Evolutionary conservation across 2,888 invertebrate genomes (phyloP), one percentile per base, ranked within the genome.

Genomic region (Vannuccia rotundouncinata): DNA sequence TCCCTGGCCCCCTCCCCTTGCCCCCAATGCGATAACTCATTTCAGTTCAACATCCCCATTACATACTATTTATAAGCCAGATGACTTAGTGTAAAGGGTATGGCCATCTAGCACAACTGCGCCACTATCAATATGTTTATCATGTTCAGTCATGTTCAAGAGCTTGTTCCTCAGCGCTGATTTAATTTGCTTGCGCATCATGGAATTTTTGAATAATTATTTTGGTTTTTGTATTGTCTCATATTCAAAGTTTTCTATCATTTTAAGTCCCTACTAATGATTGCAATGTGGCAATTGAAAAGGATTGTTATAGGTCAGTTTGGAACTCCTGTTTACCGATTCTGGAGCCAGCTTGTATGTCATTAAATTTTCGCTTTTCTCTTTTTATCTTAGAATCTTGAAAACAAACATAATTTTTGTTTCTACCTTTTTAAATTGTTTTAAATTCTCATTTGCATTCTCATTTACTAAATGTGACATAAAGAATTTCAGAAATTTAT

Each of bases 101-200:
- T 27, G 22, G 66, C 5, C 22, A 66, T 66, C 66, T 66, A 66
- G 10, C 22, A 66, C 66, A 13, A 66, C 66, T 22, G 66, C 66
- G 66, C 5, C 45, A 66, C 66, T 66, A 66, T 66, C 66, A 66
- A 66, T 2, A 13, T 66, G 45, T 45, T 45, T 45, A 45, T 45
- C 45, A 45, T 45, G 66, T 66, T 66, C 66, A 66, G 66, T 66
- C 25, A 66, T 66, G 66, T 75, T 29, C 75, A 75, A 30, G 29
- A 75, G 29, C 29, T 31, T 75, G 31, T 75, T 75, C 31, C 75
- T 28, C 75, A 75, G 22, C 13, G 31, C 75, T 75, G 75, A 75
- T 66, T 66, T 66, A 2, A 66, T 66, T 66, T 17, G 5, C 75
- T 75, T 25, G 75, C 75, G 75, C 75, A 75, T 75, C 75, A 75